A percentile compares a stretch with the other conserved stretches of the same genome.
These are phyloP conservation scores for Andrena cerasifolii DNA, from an alignment of 1,140 invertebrate genomes.

Conservation along the genomic window DNA sequence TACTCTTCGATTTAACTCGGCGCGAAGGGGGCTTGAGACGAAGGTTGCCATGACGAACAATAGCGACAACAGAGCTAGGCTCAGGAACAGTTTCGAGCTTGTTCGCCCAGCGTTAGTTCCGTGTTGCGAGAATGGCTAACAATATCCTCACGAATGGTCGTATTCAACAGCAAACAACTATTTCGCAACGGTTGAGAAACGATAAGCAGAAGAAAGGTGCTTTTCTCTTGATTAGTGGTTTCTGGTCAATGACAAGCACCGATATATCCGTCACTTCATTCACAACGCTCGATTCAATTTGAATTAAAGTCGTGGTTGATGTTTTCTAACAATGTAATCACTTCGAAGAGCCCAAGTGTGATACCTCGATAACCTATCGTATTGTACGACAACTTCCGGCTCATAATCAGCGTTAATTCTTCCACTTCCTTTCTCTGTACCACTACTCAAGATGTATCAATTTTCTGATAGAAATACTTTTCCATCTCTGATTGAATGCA, in stretches of 20 bases:
- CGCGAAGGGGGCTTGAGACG: background rate
- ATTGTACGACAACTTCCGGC: background rate
- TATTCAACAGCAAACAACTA: conserved; percentile 61
- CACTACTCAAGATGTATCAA: too few relatives aligned
- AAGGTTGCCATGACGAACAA: conserved; percentile 39
- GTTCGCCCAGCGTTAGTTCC: background rate
- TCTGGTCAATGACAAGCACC: background rate
- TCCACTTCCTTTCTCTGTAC: background rate
- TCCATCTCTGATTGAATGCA: too few relatives aligned
- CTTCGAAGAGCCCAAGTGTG: too few relatives aligned
- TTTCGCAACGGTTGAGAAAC: conserved; percentile 58
- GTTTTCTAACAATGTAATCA: background rate
- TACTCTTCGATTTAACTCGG: background rate
- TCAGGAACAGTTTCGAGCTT: background rate
- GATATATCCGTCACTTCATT: background rate
- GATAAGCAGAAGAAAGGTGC: conserved; percentile 69
- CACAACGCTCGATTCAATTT: background rate
- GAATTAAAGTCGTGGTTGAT: background rate
- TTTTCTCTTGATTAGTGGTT: background rate
- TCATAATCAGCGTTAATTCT: background rate
- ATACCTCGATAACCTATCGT: background rate
- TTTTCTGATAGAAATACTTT: too few relatives aligned
- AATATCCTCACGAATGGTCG: conserved; percentile 71
- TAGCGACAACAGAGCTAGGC: conserved; percentile 19
- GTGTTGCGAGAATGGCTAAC: conserved; percentile 63